Conservation (phyloP, 2,888 invertebrate species). For the Acanthococcus lagerstroemiae region DNA sequence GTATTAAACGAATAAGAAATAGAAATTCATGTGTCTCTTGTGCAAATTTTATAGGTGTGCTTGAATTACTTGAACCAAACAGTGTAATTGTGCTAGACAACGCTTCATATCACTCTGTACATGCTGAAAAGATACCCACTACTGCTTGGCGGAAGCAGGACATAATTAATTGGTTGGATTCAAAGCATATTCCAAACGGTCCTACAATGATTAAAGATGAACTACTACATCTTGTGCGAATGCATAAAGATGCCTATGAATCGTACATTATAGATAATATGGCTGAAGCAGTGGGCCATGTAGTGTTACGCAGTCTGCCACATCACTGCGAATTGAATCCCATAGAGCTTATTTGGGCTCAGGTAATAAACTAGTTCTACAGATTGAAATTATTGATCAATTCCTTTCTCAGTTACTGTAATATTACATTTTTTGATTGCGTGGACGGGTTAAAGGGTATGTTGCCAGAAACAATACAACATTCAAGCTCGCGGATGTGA, state of each 20-base stretch:
- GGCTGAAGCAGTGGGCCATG: not conserved
- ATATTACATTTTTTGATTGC: not conserved
- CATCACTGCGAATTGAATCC: slow-evolving; percentile 5
- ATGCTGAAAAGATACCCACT: slow-evolving; percentile 1
- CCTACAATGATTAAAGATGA: slow-evolving; percentile 12
- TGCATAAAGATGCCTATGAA: slow-evolving; percentile 1
- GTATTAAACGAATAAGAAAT: not conserved
- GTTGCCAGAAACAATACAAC: slow-evolving; percentile 13
- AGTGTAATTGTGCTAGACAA: slow-evolving; percentile 31
- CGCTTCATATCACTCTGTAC: slow-evolving; percentile 11
- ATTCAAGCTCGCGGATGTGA: not conserved
- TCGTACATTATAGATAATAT: slow-evolving; percentile 12
- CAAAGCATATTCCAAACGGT: slow-evolving; percentile 9
- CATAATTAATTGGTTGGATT: slow-evolving; percentile 19
- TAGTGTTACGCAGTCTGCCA: slow-evolving; percentile 1
- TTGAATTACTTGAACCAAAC: not conserved
- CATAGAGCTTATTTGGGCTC: slow-evolving; percentile 8
- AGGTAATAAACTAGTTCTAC: not conserved
- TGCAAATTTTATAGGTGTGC: slow-evolving; percentile 1
- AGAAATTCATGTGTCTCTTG: not conserved
- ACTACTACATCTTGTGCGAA: not conserved
- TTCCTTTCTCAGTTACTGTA: not conserved
- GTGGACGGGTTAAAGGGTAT: not conserved
- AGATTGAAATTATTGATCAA: not conserved
- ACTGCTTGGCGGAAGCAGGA: not conserved